These are phyloP conservation scores for Crypturellus undulatus DNA, from an alignment of 2,113 vertebrate species.

Conservation along the genomic window DNA sequence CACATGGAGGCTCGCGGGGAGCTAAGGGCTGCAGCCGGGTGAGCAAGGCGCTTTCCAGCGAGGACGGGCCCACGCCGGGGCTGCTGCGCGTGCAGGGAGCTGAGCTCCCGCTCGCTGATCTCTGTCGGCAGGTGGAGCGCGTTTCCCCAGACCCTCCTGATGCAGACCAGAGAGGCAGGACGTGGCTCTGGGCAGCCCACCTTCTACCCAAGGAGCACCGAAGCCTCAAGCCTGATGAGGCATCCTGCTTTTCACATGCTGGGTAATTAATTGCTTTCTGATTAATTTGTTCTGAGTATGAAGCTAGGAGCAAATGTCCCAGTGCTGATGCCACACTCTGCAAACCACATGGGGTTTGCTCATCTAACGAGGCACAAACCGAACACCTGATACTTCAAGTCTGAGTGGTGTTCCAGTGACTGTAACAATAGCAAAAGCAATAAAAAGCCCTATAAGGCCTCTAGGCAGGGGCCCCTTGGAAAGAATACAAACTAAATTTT, in stretches of 20 bases:
- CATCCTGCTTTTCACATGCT: not conserved
- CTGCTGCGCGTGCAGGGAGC: not conserved
- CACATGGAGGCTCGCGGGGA: accelerated
- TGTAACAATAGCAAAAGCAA: not conserved
- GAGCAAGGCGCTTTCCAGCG: not conserved
- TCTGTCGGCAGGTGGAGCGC: not conserved
- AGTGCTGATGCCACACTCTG: accelerated
- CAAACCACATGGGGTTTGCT: not conserved
- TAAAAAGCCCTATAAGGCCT: not conserved
- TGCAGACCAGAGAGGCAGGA: not conserved
- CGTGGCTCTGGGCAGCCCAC: not conserved
- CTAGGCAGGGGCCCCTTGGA: not conserved
- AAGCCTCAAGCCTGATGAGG: not conserved
- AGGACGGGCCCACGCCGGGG: not conserved
- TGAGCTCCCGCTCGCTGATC: not conserved
- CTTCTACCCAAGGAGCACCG: not conserved
- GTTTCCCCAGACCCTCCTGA: not conserved
- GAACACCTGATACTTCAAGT: not conserved
- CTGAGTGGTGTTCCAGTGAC: not conserved
- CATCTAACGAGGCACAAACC: not conserved
- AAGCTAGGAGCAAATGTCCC: not conserved
- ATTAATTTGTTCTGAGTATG: not conserved
- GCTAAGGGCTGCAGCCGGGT: not conserved
- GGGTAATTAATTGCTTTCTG: not conserved
- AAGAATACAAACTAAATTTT: not conserved